Conservation (phyloP, 2,888 invertebrate genomes). For the Rhaphigaster nebulosa region DNA sequence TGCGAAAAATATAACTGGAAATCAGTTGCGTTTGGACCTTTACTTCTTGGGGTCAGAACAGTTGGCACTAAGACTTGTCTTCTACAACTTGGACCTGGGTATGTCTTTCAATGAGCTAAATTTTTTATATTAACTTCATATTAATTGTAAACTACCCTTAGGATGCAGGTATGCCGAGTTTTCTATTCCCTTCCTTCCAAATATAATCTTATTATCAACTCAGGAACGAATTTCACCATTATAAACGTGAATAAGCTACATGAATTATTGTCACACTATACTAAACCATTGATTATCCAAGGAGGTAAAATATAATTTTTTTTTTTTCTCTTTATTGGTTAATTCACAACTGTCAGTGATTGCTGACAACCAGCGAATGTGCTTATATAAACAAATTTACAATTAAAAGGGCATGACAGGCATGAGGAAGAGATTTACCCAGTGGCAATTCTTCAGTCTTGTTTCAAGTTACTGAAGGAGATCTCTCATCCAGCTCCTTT, state of each 20-base stretch:
- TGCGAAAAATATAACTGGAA: conserved; percentile 59
- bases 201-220: not conserved
- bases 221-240: not conserved
- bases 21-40: conserved; percentile 40
- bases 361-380: no score
- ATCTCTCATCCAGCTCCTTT: no score
- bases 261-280: not conserved
- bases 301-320: not conserved
- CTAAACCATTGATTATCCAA: conserved; percentile 1
- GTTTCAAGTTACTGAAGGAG: no score
- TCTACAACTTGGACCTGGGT: conserved; percentile 57
- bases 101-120: not conserved
- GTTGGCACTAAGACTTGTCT: conserved; percentile 31
- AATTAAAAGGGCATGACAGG: no score
- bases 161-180: conserved; percentile 13
- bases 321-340: no score
- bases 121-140: not conserved
- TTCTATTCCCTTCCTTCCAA: conserved; percentile 11
- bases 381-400: no score
- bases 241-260: not conserved
- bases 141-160: not conserved
- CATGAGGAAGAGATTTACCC: no score
- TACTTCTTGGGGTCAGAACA: conserved; percentile 53
- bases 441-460: no score
- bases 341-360: no score